These are phyloP conservation scores for Cotesia glomerata DNA, from an alignment of 1,140 invertebrate species.

Conservation along the genomic window DNA sequence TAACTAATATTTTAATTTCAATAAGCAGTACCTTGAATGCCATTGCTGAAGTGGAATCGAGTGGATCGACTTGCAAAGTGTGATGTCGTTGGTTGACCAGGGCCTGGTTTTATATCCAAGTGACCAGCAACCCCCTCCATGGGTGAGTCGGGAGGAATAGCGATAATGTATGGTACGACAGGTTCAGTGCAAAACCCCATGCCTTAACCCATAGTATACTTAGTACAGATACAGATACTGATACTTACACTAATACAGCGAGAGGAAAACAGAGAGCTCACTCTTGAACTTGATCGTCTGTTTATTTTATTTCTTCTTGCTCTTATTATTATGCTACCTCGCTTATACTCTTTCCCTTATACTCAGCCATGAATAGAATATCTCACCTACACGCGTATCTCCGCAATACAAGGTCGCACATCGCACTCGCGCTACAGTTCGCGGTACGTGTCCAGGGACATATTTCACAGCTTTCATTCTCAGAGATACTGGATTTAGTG, in stretches of 20 bases:
- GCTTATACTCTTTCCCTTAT: not conserved
- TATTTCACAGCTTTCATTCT: too few relatives aligned
- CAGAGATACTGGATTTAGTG: too few relatives aligned
- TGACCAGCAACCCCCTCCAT: constrained; percentile 18
- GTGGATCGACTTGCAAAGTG: constrained; percentile 25
- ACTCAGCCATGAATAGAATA: not conserved
- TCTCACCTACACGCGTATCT: too few relatives aligned
- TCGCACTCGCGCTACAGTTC: too few relatives aligned
- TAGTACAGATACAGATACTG: too few relatives aligned
- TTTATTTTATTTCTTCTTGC: not conserved
- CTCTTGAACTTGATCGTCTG: constrained; percentile 41
- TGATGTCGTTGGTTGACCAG: constrained; percentile 28
- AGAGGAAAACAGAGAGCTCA: not conserved
- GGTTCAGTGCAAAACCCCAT: not conserved
- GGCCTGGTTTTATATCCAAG: constrained; percentile 19
- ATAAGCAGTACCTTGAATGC: constrained; percentile 14
- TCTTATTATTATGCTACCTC: not conserved
- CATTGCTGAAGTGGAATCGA: constrained; percentile 22
- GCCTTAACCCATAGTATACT: not conserved
- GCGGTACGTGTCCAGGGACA: too few relatives aligned
- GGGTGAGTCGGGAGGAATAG: not conserved
- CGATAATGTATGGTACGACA: not conserved
- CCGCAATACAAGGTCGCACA: too few relatives aligned
- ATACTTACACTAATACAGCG: too few relatives aligned
- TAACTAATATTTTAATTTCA: not conserved